A percentile compares a stretch with the other conserved stretches of the same genome.
Conservation (phyloP, 2,113 vertebrate species). For the Callipepla californica region DNA sequence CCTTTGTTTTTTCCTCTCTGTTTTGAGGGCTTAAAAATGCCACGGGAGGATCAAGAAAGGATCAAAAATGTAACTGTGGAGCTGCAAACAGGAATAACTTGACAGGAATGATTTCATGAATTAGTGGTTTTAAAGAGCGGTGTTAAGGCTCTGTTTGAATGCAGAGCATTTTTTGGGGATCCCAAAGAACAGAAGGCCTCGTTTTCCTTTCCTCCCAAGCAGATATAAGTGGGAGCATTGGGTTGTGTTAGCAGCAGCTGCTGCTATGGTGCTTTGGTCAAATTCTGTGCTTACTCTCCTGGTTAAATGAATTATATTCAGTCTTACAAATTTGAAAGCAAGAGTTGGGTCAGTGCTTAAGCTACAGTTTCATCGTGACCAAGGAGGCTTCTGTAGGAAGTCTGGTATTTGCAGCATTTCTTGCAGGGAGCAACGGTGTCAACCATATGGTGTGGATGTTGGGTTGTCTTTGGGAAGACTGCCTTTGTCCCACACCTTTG, state of each 20-base stretch:
- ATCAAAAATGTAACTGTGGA: accelerated
- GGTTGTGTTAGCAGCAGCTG: accelerated
- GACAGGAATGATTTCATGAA: neutral
- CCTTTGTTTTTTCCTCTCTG: neutral
- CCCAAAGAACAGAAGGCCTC: accelerated
- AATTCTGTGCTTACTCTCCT: neutral
- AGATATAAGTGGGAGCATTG: neutral
- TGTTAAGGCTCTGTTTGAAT: neutral
- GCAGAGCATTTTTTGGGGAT: accelerated
- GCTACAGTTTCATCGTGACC: neutral
- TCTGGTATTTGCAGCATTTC: accelerated
- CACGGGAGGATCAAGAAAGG: accelerated
- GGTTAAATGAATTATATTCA: neutral
- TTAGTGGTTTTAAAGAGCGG: neutral
- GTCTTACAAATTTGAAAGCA: too few relatives aligned
- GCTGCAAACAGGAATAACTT: accelerated
- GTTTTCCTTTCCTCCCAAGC: neutral
- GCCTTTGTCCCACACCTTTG: neutral
- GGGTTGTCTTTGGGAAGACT: neutral
- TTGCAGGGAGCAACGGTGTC: neutral
- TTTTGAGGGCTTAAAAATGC: neutral
- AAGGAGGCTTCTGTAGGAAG: neutral
- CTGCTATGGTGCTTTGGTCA: accelerated
- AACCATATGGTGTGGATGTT: accelerated
- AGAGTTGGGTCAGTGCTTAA: neutral